Base-by-base conservation (phyloP, 1,140 invertebrate species). In the Lasioglossum albipes region DNA sequence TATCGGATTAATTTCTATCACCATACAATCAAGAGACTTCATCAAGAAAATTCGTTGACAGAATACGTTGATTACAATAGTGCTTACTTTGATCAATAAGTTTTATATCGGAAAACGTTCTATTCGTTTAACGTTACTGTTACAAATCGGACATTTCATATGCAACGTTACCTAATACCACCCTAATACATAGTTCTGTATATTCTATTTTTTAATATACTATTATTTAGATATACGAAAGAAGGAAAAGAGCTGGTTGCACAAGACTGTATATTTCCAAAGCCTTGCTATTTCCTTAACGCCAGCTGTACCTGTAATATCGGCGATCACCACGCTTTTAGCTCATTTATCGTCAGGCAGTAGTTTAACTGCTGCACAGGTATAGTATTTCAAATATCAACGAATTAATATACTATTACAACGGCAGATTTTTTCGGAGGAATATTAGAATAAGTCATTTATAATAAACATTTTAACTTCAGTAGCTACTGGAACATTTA, bases 241-340 rank as follows among this genome's bases (percentile, higher is more conserved):
- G 18, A 90, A 92, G n/a, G 96, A 96, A 87, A 90, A 93, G 74
- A 84, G 86, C 13, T 91, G 94, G 72, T 83, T 96, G 4, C 92
- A 94, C 84, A 95, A 94, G 87, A 93, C 93, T 79, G 94, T 95
- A 2, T 95, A 95, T 83, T 93, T 95, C 1, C 94, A 95, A 85
- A 95, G 95, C 87, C 86, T 96, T 22, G 95, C 94, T 81, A 94
- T 95, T 49, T 95, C 95, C 7, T 89, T 95, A 42, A 93, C 95
- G 57, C 94, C 95, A n/a, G 93, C 95, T 45, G 93, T 96, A 57
- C 95, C 96, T 18, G 92, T 95, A 61, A 93, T 96, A 67, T 94
- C 95, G 1, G 93, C 94, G 7, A 95, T 96, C 70, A 90, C 95
- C 59, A 96, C 95, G 3, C 95, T 96, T 84, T 89, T 96, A 22